phyloP scores from a whole-genome alignment of 2,113 vertebrate genomes.

The Puntigrus tetrazona region DNA sequence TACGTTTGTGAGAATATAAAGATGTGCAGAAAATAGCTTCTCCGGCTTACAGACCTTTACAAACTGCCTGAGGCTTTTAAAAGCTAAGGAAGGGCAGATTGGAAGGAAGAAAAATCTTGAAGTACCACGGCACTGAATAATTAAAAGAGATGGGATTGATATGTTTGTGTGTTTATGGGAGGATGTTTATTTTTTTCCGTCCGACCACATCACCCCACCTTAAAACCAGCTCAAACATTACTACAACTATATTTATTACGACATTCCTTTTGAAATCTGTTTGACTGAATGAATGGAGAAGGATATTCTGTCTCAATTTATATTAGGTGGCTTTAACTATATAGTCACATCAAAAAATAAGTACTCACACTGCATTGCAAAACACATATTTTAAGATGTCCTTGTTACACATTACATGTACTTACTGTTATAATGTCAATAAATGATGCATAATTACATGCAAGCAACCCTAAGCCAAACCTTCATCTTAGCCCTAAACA shows the following conservation, averaged over 20 bases:
- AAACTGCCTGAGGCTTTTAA: slow-evolving; percentile 27
- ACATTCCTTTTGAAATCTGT: not conserved
- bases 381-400: too few relatives aligned
- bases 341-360: too few relatives aligned
- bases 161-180: slow-evolving; percentile 47
- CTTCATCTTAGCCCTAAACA: too few relatives aligned
- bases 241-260: not conserved
- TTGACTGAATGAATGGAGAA: not conserved
- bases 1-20: not conserved
- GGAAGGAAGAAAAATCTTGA: slow-evolving; percentile 48
- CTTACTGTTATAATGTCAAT: too few relatives aligned
- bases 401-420: too few relatives aligned
- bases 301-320: too few relatives aligned
- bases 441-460: too few relatives aligned
- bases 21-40: not conserved
- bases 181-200: not conserved
- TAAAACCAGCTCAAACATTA: not conserved
- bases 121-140: slow-evolving; percentile 53
- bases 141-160: slow-evolving; percentile 54
- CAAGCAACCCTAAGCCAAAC: too few relatives aligned
- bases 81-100: slow-evolving; percentile 33
- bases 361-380: too few relatives aligned
- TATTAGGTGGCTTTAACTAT: too few relatives aligned
- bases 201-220: not conserved
- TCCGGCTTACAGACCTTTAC: not conserved